Evolutionary conservation across 2,113 vertebrate species (phyloP).

Genomic region (Balaeniceps rex): DNA sequence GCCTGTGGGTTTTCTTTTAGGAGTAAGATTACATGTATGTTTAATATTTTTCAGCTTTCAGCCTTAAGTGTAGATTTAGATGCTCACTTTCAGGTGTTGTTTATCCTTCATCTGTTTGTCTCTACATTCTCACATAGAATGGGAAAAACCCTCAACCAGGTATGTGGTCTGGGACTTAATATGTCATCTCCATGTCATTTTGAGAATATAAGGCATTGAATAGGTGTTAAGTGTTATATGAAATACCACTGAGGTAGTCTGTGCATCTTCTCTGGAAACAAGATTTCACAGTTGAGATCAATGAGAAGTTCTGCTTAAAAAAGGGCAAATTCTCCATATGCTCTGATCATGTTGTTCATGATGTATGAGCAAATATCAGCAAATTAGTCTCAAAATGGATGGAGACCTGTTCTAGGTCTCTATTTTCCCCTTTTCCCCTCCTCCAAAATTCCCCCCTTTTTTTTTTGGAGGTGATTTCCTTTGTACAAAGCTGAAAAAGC

Average conservation of each 20-base stretch:
- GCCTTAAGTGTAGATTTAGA: not conserved
- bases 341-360: not conserved
- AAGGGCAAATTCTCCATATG: not conserved
- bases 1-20: not conserved
- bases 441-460: not conserved
- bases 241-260: not conserved
- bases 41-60: not conserved
- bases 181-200: not conserved
- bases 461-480: not conserved
- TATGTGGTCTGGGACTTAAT: not conserved
- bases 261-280: not conserved
- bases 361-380: not conserved
- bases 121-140: not conserved
- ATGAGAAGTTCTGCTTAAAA: not conserved
- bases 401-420: not conserved
- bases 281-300: not conserved
- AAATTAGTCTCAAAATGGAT: not conserved
- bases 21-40: accelerated
- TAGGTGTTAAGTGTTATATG: not conserved
- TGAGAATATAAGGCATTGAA: not conserved
- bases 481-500: not conserved
- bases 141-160: not conserved
- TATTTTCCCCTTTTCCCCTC: not conserved
- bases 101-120: not conserved
- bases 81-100: not conserved